Base-by-base conservation (phyloP, 2,113 vertebrate species). In the Todiramphus chloris region DNA sequence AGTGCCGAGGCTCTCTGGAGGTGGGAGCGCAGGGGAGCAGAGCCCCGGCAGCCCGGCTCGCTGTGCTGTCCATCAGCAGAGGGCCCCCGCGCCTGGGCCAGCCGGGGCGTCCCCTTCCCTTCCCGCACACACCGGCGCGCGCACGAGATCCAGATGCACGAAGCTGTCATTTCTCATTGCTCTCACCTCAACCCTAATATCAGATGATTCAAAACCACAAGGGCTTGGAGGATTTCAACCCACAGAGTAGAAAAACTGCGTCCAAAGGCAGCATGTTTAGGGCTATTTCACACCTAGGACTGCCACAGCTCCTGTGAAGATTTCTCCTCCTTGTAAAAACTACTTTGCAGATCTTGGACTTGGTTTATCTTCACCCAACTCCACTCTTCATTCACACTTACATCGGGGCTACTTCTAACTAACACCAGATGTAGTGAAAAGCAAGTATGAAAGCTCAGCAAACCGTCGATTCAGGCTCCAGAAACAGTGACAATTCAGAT, bases 61-160 rank as follows among this genome's bases (percentile, higher is more conserved):
- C 89, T 98, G 62, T 96, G n/a, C 20, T 83, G 91, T 97, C 95
- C 53, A 94, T 95, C 98, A 98, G 98, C 95, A 98, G 98, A 99
- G 98, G 99, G 98, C 98, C 96, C 98, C 97, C 98, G 98, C 93
- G 97, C 37, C 50, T 46, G 44, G 44, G 44, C 44, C 44, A 46
- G 51, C 51, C 15, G 9, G 53, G 8, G 53, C 53, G 16, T 27
- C 28, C 46, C 16, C 25, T 14, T 23, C 35, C 27, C 13, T n/a
- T 11, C 82, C 14, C 78, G 2, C 55, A 15, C 51, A 19, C 51
- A 1, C 77, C 48, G 10, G 48, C 35, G 4, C n/a, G 58, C 37
- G 2, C 81, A 6, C 8, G 41, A 64, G 56, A 72, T 72, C 62
- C 79, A 89, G 51, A 76, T n/a, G 77, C 88, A 23, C 33, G 91